Evolutionary conservation across 2,888 invertebrate species (phyloP), one percentile per base, ranked within the genome.

Genomic region (Hololepta plana): DNA sequence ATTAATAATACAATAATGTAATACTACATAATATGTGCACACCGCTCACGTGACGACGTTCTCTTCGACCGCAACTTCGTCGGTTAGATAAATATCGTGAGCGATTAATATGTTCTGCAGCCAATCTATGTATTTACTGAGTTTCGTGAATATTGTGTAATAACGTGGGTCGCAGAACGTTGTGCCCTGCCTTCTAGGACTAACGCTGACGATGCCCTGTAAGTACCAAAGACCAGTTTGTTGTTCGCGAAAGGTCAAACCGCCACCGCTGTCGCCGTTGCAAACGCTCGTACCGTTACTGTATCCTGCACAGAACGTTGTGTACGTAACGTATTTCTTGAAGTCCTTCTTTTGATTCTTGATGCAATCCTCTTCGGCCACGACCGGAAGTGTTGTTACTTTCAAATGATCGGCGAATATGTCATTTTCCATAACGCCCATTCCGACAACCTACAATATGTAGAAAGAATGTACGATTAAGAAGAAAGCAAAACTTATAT

Each of bases 61-160:
- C n/a, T n/a, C 2, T 72, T 66, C 2, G 76, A 79, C 53, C 58
- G 62, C 12, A 68, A 71, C 45, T 56, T 77, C 24, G 51, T 79
- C 12, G 71, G 71, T 2, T 57, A 70, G 29, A 60, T 66, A 27
- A 77, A 47, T 36, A 31, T 26, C 2, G 75, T 75, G 5, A 75
- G 73, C 68, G 53, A 53, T 31, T 59, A 75, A 1, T 77, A 67
- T 67, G 45, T 72, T 28, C 74, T 55, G 57, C 8, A 50, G 36
- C 48, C 51, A 50, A 26, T 40, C 34, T 3, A 41, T 32, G 31
- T 46, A 51, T 30, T 46, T 37, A 2, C 40, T 44, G 27, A 60
- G 56, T 46, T 58, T 59, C 4, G 60, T 60, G 35, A 59, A 60
- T 23, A 60, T 43, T 2, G 59, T 52, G 33, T 52, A 59, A 30